A percentile compares a stretch with the other conserved stretches of the same genome.
These are phyloP conservation scores for Nebria ingens DNA, from an alignment of 1,140 invertebrate species.

Conservation along the genomic window DNA sequence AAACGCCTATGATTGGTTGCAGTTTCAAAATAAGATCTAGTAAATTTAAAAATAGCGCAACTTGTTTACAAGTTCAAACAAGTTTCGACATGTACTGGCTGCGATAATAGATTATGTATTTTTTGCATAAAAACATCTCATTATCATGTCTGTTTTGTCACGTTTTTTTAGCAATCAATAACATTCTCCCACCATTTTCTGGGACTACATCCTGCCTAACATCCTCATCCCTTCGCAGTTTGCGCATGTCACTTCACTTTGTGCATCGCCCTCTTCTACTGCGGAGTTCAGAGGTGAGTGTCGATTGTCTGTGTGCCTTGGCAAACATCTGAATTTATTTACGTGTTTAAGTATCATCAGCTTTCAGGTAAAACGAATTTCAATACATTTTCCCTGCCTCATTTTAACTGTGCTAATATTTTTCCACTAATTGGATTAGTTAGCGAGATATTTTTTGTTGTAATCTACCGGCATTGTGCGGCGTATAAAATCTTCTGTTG, in stretches of 20 bases:
- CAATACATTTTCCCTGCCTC: background rate
- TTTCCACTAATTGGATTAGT: background rate
- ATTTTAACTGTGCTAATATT: background rate
- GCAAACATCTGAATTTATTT: conserved; percentile 6
- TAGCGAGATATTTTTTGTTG: background rate
- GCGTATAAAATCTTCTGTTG: background rate
- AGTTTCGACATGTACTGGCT: no score
- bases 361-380: background rate
- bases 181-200: background rate
- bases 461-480: background rate
- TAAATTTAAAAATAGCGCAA: no score
- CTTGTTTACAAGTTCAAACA: no score
- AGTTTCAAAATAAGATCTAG: no score
- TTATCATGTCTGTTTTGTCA: no score
- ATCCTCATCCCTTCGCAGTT: background rate
- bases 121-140: no score
- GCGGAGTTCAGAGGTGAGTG: conserved; percentile 12
- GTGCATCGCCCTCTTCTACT: conserved; percentile 14
- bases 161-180: background rate
- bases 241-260: conserved; percentile 13
- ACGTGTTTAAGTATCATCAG: background rate
- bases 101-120: no score
- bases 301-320: background rate
- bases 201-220: no score
- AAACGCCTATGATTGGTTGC: no score